Evolutionary conservation across 92 coral and sea anemone species (phyloP), one percentile per base, ranked within the genome.

Genomic region (Paramuricea clavata): DNA sequence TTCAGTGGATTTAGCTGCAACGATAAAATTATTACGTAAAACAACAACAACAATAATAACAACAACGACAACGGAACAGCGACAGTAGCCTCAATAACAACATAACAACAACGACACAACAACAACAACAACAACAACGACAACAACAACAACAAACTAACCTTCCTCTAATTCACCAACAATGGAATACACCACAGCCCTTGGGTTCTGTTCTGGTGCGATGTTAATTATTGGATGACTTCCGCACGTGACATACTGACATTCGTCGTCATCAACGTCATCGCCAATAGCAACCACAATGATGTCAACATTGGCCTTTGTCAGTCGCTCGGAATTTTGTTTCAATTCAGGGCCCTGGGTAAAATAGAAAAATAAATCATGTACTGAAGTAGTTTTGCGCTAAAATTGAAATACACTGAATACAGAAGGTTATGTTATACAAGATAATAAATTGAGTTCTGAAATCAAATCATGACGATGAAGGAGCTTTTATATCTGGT

Each of bases 221-320:
- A 79, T 79, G 33, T 79, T 79, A 35, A 79, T 60, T 1, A 79
- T 79, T 6, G 84, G 84, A 61, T 79, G 84, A 15, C 73, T 60
- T n/a, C 84, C 84, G 21, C 73, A 17, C 22, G 69, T 79, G 49
- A 79, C 84, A 60, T 59, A 57, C 15, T 79, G 84, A 64, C 64
- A 79, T 28, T 79, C 84, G 31, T 79, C 84, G 39, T 79, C 84
- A 39, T 79, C 84, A 12, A 79, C 35, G 34, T 79, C 47, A 56
- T 79, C 84, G 12, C 84, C 84, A 79, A 79, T 79, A 33, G 84
- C 84, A 79, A 79, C 84, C 84, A 79, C 15, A 11, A 79, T 79
- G 32, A 79, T 61, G 15, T 79, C 84, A n/a, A 79, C 84, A 26
- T 79, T 57, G 36, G 25, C 8, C 12, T 57, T 41, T 0, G 39